Evolutionary conservation across 2,113 vertebrate species (phyloP), one percentile per base, ranked within the genome.

Genomic region (Glareola pratincola): DNA sequence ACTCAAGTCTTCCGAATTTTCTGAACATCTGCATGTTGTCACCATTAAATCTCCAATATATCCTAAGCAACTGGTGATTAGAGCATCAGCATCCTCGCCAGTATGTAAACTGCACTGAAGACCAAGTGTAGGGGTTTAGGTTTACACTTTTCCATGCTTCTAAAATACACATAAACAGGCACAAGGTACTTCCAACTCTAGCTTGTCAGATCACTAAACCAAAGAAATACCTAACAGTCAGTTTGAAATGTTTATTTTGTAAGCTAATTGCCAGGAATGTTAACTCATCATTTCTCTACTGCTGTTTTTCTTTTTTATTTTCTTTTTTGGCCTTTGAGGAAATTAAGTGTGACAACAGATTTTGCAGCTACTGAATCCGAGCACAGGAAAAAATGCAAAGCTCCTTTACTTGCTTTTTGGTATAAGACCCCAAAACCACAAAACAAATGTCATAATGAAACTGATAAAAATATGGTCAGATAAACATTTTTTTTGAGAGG

Each of bases 391-490:
- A 95, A 83, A 63, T 2, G n/a, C 37, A 57, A 86, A 92, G 41
- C 11, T 80, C 32, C 32, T 63, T 37, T 56, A 54, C 72, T 84
- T 54, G 20, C 16, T 83, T 45, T 60, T 83, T 54, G 45, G 17
- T 72, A 39, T 21, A 45, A 90, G 63, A 94, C 45, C 78, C 56
- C 81, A 89, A 95, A 86, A n/a, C 67, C 27, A 89, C 87, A 80
- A 83, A 1, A 15, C 32, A 62, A 86, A 51, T 54, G 56, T 67
- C 57, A 67, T 36, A 79, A 82, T 43, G 53, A 72, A 92, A 93
- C 74, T 10, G 30, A 4, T 64, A 90, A 39, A 14, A 77, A 45
- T 34, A 72, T 5, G 17, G 74, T 75, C 57, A 83, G 59, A 79
- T 30, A 60, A 50, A 64, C 12, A 19, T 20, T 51, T 77, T 56